Conservation (phyloP, 1,140 invertebrate species). For the Apis cerana region DNA sequence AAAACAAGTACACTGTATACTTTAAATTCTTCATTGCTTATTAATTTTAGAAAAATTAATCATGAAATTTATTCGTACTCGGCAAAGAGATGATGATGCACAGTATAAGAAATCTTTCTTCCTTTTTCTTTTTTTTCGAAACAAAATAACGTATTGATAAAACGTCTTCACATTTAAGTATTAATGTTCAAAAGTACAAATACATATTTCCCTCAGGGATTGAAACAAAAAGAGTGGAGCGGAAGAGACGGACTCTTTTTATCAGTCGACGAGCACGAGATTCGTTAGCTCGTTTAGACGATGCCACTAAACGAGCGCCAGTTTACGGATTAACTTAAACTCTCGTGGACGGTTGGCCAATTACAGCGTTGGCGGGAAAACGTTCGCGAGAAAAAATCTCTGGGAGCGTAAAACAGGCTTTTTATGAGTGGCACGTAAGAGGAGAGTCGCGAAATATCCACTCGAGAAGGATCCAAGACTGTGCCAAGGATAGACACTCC, state of each 20-base stretch:
- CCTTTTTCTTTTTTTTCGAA: no score
- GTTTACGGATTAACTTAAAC: slow-evolving; percentile 36
- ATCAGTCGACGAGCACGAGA: neutral
- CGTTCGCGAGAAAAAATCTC: slow-evolving; percentile 1
- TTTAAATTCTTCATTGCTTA: no score
- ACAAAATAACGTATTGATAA: no score
- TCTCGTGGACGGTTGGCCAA: slow-evolving; percentile 2
- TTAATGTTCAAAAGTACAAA: no score
- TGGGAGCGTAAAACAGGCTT: slow-evolving; percentile 29
- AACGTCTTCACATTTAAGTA: no score
- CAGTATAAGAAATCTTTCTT: no score
- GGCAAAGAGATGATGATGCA: no score
- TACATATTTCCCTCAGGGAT: neutral
- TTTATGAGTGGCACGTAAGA: slow-evolving; percentile 49
- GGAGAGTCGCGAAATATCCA: slow-evolving; percentile 42
- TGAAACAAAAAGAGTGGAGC: neutral
- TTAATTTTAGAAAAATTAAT: no score
- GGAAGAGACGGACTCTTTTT: neutral
- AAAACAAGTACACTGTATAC: no score
- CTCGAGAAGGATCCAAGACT: slow-evolving; percentile 13
- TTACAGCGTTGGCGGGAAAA: neutral
- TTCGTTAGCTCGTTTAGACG: neutral
- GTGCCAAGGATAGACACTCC: neutral
- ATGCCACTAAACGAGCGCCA: neutral
- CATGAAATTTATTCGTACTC: no score